Evolutionary conservation across 1,140 invertebrate genomes (phyloP).

Genomic region (Papilio polyxenes): DNA sequence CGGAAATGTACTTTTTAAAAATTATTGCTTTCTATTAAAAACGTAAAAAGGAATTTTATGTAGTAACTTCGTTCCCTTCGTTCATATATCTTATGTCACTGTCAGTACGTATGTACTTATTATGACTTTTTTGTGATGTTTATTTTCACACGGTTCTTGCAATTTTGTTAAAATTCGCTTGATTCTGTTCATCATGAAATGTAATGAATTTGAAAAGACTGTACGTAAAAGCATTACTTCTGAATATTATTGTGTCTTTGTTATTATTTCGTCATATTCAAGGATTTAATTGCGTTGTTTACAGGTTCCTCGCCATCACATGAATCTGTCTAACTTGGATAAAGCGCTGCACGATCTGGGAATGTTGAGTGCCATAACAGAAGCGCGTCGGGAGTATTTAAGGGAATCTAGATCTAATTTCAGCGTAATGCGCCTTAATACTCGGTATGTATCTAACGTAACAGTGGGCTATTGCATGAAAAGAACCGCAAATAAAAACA

Average conservation of each 20-base stretch:
- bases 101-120: constrained; percentile 63
- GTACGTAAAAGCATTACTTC: constrained; percentile 50
- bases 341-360: constrained; percentile 81
- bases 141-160: constrained; percentile 75
- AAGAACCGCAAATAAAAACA: constrained; percentile 73
- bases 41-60: constrained; percentile 1
- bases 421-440: constrained; percentile 80
- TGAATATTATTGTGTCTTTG: neutral
- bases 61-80: neutral
- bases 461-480: constrained; percentile 82
- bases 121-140: constrained; percentile 80
- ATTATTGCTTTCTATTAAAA: neutral
- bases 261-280: constrained; percentile 38
- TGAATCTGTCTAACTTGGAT: constrained; percentile 80
- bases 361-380: constrained; percentile 81
- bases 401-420: constrained; percentile 76
- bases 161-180: constrained; percentile 59
- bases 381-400: constrained; percentile 81
- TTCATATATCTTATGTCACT: constrained; percentile 31
- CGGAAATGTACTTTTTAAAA: neutral
- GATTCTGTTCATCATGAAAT: constrained; percentile 69
- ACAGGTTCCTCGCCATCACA: constrained; percentile 70
- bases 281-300: constrained; percentile 60
- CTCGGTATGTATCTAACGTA: constrained; percentile 81
- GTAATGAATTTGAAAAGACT: constrained; percentile 70